These are phyloP conservation scores for Mellivora capensis DNA, from an alignment of 2,113 vertebrate species.

Conservation along the genomic window DNA sequence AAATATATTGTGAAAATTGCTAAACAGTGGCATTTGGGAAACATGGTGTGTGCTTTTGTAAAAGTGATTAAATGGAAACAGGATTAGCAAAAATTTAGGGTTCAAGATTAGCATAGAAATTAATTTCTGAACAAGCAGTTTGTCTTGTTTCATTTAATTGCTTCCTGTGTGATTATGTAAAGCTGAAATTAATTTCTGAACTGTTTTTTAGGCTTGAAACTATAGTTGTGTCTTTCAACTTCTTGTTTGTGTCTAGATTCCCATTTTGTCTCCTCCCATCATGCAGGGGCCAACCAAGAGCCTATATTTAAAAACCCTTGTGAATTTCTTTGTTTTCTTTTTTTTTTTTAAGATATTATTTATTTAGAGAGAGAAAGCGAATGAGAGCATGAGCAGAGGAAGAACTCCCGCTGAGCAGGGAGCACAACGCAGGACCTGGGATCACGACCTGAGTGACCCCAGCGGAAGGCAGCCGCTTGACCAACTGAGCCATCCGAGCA, in stretches of 20 bases:
- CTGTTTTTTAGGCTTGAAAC: slow-evolving; percentile 40
- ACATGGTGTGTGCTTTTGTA: slow-evolving; percentile 56
- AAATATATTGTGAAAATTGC: slow-evolving; percentile 71
- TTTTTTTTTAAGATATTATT: not conserved
- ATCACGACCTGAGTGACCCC: not conserved
- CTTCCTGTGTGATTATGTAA: slow-evolving; percentile 65
- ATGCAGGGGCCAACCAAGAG: not conserved
- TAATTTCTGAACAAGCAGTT: slow-evolving; percentile 67
- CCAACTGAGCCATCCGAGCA: not conserved
- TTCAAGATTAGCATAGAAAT: slow-evolving; percentile 75
- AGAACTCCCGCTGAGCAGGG: not conserved
- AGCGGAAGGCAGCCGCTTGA: not conserved
- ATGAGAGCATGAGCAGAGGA: not conserved
- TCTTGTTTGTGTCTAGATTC: slow-evolving; percentile 32
- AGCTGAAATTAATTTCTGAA: slow-evolving; percentile 68
- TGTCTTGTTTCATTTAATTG: slow-evolving; percentile 65
- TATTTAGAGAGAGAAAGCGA: not conserved
- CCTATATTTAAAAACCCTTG: not conserved
- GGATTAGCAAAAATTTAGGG: slow-evolving; percentile 65
- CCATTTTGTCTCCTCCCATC: slow-evolving; percentile 19
- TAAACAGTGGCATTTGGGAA: slow-evolving; percentile 55
- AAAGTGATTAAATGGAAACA: slow-evolving; percentile 71
- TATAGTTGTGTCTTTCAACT: not conserved
- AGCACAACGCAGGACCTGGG: not conserved
- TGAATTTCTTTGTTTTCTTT: not conserved